A percentile compares a stretch with the other conserved stretches of the same genome.
Conservation (phyloP, 2,797 vertebrate genomes). For the Gorsachius magnificus region DNA sequence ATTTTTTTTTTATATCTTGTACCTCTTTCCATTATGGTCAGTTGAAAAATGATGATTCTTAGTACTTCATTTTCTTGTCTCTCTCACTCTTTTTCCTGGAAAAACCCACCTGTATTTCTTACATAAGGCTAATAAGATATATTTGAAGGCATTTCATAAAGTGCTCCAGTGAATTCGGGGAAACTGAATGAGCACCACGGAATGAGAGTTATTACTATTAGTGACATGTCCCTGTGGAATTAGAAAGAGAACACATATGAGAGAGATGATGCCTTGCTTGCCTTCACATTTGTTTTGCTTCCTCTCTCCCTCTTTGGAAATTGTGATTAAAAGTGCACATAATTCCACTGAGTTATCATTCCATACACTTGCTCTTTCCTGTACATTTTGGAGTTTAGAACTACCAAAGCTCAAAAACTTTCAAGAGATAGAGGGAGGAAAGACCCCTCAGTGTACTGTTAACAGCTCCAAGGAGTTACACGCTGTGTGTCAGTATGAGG, state of each 20-base stretch:
- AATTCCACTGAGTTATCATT: not conserved
- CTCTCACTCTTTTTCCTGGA: not conserved
- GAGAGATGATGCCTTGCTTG: not conserved
- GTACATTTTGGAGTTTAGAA: not conserved
- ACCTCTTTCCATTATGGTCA: not conserved
- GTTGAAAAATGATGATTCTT: not conserved
- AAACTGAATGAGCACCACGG: not conserved
- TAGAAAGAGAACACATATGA: not conserved
- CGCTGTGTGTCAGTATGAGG: not conserved
- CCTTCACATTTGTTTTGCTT: not conserved
- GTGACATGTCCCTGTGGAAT: not conserved
- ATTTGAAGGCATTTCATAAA: not conserved
- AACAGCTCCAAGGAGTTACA: not conserved
- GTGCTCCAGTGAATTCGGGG: not conserved
- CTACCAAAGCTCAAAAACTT: not conserved
- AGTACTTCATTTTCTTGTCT: not conserved
- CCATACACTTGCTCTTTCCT: not conserved
- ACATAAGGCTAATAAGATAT: not conserved
- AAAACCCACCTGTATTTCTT: not conserved
- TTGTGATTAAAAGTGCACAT: not conserved
- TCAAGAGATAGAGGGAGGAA: not conserved
- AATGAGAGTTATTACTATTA: not conserved
- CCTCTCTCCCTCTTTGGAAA: not conserved
- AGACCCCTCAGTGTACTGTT: not conserved
- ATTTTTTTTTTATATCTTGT: not conserved